phyloP scores from a whole-genome alignment of 2,888 invertebrate genomes.

The Eupithecia inturbata region DNA sequence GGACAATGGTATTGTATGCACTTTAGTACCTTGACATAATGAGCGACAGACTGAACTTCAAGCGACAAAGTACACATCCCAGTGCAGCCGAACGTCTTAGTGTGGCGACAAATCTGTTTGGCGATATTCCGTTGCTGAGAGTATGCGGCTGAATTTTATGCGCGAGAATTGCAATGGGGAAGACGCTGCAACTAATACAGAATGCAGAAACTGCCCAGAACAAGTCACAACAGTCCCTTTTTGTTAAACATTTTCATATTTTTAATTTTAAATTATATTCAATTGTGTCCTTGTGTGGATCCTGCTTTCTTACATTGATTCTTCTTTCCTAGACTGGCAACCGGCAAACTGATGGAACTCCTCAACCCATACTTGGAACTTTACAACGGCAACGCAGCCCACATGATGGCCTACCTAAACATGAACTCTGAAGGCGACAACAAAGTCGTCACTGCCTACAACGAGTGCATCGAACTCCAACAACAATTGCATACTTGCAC shows the following conservation, averaged over 20 bases:
- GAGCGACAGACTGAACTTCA: not conserved
- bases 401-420: slow-evolving; percentile 92
- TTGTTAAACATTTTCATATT: not conserved
- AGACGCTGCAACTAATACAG: too few relatives aligned
- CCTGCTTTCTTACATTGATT: not conserved
- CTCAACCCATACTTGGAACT: slow-evolving; percentile 90
- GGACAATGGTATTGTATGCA: too few relatives aligned
- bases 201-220: too few relatives aligned
- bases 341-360: slow-evolving; percentile 91
- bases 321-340: slow-evolving; percentile 86
- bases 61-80: not conserved
- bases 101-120: too few relatives aligned
- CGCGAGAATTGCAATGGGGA: too few relatives aligned
- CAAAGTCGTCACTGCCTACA: slow-evolving; percentile 73
- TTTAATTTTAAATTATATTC: too few relatives aligned
- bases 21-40: too few relatives aligned
- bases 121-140: too few relatives aligned
- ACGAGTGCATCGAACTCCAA: slow-evolving; percentile 95
- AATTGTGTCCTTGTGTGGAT: not conserved
- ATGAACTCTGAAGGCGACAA: slow-evolving; percentile 86
- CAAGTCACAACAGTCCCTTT: too few relatives aligned
- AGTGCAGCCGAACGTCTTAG: not conserved
- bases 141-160: too few relatives aligned
- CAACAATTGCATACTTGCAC: slow-evolving; percentile 94
- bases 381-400: slow-evolving; percentile 92